These are phyloP conservation scores for Cirrhinus mrigala DNA, from an alignment of 2,797 vertebrate species.

Conservation along the genomic window DNA sequence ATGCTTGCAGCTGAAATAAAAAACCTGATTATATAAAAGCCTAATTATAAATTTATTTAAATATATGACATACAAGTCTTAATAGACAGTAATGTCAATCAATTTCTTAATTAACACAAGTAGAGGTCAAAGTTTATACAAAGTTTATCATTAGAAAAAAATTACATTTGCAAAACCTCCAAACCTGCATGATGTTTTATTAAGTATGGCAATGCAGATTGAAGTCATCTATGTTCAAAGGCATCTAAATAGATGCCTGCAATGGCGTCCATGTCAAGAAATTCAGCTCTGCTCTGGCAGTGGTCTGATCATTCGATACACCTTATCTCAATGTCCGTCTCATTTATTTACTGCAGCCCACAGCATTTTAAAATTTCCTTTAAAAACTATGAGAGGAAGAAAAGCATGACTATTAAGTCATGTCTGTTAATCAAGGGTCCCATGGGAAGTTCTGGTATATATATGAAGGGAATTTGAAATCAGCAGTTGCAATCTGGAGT, in stretches of 20 bases:
- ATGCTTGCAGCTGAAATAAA: slow-evolving; percentile 13
- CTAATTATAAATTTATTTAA: no score
- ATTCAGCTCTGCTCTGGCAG: background rate
- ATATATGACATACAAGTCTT: no score
- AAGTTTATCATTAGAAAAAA: background rate
- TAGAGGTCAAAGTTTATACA: background rate
- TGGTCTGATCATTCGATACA: background rate
- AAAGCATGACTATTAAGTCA: slow-evolving; percentile 17
- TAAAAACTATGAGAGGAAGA: background rate
- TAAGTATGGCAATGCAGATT: background rate
- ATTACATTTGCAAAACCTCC: background rate
- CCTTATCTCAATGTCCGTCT: slow-evolving; percentile 16
- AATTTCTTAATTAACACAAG: background rate
- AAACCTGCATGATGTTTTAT: background rate
- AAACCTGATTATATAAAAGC: background rate
- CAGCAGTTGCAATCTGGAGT: background rate
- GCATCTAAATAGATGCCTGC: background rate
- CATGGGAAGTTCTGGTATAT: background rate
- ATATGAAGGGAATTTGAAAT: slow-evolving; percentile 12
- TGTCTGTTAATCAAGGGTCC: slow-evolving; percentile 7
- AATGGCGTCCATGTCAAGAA: background rate
- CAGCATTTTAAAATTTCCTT: background rate
- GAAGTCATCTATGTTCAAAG: slow-evolving; percentile 11
- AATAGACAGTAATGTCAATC: no score
- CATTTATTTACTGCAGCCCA: slow-evolving; percentile 11